Percentiles rank a stretch among this genome's conserved stretches.
Evolutionary conservation across 2,797 vertebrate genomes (phyloP).

Genomic region (Thunnus albacares): DNA sequence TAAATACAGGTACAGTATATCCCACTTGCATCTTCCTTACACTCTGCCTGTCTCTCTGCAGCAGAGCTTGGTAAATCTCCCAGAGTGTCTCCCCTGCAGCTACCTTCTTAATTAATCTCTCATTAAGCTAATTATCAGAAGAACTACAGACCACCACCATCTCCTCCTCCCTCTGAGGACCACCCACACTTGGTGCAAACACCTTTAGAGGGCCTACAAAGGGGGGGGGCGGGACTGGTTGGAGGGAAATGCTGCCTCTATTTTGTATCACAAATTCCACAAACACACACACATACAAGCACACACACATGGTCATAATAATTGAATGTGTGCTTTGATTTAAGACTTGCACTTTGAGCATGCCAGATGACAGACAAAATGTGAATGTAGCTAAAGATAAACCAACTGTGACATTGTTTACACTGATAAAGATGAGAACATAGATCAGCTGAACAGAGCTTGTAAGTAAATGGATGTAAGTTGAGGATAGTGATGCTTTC

Average conservation of each 20-base stretch:
- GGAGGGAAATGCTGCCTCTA: not conserved
- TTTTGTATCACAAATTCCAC: not conserved
- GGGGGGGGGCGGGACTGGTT: not conserved
- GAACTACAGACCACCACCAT: slow-evolving; percentile 47
- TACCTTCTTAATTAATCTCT: slow-evolving; percentile 68
- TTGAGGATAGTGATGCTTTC: not conserved
- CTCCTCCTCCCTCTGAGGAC: slow-evolving; percentile 20
- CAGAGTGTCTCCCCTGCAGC: slow-evolving; percentile 43
- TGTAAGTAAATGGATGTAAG: no score
- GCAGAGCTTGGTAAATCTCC: slow-evolving; percentile 58
- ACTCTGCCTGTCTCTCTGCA: not conserved
- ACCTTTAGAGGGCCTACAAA: slow-evolving; percentile 9
- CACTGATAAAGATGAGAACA: not conserved
- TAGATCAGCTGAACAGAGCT: no score
- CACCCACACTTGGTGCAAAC: slow-evolving; percentile 33
- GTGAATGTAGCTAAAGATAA: not conserved
- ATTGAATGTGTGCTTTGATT: not conserved
- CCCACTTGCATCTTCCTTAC: not conserved
- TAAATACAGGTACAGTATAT: not conserved
- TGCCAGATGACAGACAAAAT: not conserved
- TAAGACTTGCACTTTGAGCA: not conserved
- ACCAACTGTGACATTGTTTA: not conserved
- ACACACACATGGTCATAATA: not conserved
- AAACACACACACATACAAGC: not conserved
- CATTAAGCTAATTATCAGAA: slow-evolving; percentile 77